Evolutionary conservation across 1,140 invertebrate genomes (phyloP).

Genomic region (Zaprionus africanus): DNA sequence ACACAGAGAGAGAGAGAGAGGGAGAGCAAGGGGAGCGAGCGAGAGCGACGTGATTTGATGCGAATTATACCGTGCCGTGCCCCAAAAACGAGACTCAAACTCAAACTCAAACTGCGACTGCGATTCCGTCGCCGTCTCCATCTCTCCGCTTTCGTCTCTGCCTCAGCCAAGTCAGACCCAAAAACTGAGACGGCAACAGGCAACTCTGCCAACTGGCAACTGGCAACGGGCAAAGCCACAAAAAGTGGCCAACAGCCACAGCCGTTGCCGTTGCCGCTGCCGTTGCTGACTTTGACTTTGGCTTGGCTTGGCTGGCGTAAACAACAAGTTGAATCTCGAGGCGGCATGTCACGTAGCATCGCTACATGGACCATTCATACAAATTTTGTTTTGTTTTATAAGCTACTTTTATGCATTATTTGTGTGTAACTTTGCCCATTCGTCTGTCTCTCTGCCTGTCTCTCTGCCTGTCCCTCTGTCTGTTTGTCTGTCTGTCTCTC

Average conservation of each 20-base stretch:
- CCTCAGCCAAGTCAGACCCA: neutral
- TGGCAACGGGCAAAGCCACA: conserved; percentile 52
- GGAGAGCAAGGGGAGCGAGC: conserved; percentile 23
- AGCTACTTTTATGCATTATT: conserved; percentile 81
- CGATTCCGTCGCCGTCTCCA: too few species aligned
- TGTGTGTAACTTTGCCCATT: conserved; percentile 73
- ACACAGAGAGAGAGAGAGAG: neutral
- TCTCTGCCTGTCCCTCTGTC: too few species aligned
- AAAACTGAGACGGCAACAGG: conserved; percentile 49
- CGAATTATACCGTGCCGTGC: conserved; percentile 66
- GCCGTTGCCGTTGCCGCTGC: neutral
- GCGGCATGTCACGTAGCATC: conserved; percentile 78
- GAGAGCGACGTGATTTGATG: conserved; percentile 75
- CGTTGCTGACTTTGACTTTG: neutral
- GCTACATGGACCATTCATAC: conserved; percentile 81
- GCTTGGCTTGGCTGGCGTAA: conserved; percentile 21
- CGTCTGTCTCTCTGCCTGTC: neutral
- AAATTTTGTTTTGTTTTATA: conserved; percentile 83
- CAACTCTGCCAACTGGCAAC: conserved; percentile 40
- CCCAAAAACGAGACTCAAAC: conserved; percentile 18
- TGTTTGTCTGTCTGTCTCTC: conserved; percentile 9
- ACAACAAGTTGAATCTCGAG: conserved; percentile 77
- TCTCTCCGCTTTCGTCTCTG: neutral
- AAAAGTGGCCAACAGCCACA: conserved; percentile 55
- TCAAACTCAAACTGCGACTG: neutral